Conservation (phyloP, 2,888 invertebrate species). For the Molanna angustata region DNA sequence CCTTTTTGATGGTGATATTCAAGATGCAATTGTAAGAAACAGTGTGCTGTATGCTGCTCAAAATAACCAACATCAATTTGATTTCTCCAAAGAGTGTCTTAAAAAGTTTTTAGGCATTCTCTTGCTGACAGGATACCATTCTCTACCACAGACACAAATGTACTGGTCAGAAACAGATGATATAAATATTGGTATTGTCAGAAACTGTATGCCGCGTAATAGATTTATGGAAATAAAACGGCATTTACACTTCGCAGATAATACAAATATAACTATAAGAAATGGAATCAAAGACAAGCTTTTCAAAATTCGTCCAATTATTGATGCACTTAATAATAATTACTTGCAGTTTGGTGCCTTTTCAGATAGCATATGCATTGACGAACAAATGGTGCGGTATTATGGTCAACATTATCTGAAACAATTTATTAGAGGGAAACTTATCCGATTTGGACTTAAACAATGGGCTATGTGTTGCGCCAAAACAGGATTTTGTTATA, state of each 20-base stretch:
- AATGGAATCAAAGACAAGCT: not conserved
- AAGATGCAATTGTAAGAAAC: not conserved
- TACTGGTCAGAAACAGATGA: not conserved
- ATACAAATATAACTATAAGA: not conserved
- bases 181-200: not conserved
- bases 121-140: not conserved
- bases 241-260: not conserved
- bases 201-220: constrained; percentile 4
- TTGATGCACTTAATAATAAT: not conserved
- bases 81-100: not conserved
- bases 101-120: constrained; percentile 2
- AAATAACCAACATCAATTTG: not conserved
- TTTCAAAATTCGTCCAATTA: not conserved
- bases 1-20: not conserved
- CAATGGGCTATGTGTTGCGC: not conserved
- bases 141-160: not conserved
- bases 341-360: not conserved
- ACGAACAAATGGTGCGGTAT: constrained; percentile 1
- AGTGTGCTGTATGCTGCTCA: not conserved
- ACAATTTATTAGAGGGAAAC: not conserved
- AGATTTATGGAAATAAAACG: constrained; percentile 4
- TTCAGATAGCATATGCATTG: not conserved
- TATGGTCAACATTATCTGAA: not conserved
- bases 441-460: not conserved
- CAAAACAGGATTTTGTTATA: not conserved